Percentiles rank a stretch among this genome's conserved stretches.
These are phyloP conservation scores for Bubalus kerabau DNA, from an alignment of 2,113 vertebrate species.

Conservation along the genomic window DNA sequence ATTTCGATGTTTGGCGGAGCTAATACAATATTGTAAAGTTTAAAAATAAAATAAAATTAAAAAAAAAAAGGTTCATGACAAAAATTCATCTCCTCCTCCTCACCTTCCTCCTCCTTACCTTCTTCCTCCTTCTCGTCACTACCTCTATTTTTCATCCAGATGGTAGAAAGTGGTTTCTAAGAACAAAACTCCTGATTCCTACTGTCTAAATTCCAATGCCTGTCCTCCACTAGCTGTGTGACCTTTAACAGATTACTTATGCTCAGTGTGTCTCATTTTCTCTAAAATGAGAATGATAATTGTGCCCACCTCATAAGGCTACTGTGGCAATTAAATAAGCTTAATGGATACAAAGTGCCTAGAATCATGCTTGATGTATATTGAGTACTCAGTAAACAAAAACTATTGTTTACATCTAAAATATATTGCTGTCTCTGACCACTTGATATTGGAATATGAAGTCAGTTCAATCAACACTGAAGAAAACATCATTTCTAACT, in stretches of 20 bases:
- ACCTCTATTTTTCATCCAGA: not conserved
- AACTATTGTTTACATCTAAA: not conserved
- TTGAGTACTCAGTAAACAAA: not conserved
- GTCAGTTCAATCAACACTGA: not conserved
- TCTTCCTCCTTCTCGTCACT: not conserved
- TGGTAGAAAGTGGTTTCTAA: not conserved
- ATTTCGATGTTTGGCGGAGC: too few relatives aligned
- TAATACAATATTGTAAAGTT: too few relatives aligned
- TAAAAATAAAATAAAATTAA: too few relatives aligned
- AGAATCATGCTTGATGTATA: not conserved
- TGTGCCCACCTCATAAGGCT: not conserved
- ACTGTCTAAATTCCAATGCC: not conserved
- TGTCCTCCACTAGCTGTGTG: not conserved
- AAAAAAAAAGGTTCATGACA: not conserved
- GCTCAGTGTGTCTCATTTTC: not conserved
- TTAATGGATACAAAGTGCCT: not conserved
- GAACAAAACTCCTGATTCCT: not conserved
- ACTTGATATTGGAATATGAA: not conserved
- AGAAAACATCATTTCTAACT: constrained; percentile 26
- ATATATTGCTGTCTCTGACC: not conserved
- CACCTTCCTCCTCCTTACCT: not conserved
- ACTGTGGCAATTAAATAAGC: not conserved
- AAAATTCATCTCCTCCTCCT: not conserved
- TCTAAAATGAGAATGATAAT: not conserved
- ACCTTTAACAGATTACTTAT: not conserved